Evolutionary conservation across 2,113 vertebrate genomes (phyloP).

Genomic region (Lepidothrix coronata): DNA sequence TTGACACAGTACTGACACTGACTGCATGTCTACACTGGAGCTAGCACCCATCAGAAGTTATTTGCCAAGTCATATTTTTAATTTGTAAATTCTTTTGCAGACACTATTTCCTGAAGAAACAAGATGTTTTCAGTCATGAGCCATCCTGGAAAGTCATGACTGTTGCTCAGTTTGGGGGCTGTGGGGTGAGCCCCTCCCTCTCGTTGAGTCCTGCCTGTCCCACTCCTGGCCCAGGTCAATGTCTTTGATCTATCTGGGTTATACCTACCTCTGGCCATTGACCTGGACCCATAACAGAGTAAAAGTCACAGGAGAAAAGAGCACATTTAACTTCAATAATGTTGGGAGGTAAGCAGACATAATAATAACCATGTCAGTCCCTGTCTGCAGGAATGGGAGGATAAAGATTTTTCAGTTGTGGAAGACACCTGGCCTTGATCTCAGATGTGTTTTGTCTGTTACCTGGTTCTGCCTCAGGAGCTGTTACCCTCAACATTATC

Average conservation of each 20-base stretch:
- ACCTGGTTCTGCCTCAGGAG: neutral
- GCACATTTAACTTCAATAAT: neutral
- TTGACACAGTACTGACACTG: neutral
- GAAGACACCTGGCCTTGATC: neutral
- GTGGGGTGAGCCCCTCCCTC: neutral
- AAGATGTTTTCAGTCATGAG: neutral
- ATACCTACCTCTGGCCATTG: accelerated
- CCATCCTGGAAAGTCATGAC: neutral
- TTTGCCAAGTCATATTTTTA: neutral
- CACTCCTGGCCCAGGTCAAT: neutral
- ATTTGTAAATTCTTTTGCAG: neutral
- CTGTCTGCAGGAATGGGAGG: neutral
- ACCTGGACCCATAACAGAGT: too few species aligned
- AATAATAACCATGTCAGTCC: neutral
- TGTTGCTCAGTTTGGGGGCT: neutral
- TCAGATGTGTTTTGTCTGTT: neutral
- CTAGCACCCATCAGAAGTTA: neutral
- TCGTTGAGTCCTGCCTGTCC: neutral
- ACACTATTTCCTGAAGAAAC: neutral
- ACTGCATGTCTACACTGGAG: neutral
- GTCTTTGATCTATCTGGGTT: neutral
- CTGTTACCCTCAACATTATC: neutral
- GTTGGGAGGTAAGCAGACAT: neutral
- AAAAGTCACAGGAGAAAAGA: neutral
- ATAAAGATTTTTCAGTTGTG: neutral